Base-by-base conservation (phyloP, 1,140 invertebrate genomes). In the Magallana gigas region DNA sequence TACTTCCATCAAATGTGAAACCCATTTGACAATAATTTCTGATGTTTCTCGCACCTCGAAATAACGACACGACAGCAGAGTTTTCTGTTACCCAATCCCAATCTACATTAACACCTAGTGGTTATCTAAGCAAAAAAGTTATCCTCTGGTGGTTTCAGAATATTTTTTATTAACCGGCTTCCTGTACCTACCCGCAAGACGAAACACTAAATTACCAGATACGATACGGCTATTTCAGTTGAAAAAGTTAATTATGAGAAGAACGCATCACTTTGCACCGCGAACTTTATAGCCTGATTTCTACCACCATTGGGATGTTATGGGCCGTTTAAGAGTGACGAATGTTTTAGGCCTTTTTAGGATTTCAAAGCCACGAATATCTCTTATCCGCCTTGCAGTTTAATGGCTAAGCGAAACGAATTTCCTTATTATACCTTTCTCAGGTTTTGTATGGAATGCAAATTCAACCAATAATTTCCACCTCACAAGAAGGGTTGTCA, bases 391-490 rank as follows among this genome's bases (percentile, higher is more conserved):
- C 68, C 23, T 76, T 11, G 23, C 68, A 23, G 36, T 76, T 76
- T 76, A 29, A 76, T 76, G 36, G 68, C 68, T 11, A 76, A 48
- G 68, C 23, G 23, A 76, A 76, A 23, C 68, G 18, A 76, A 76
- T 76, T 76, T 76, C 68, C 68, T 29, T 76, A 29, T 76, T 76
- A 76, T 76, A 76, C 68, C 29, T 36, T 76, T 29, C 23, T 48
- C 36, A 48, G 36, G 36, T 48, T 48, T 5, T 29, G 23, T 76
- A 12, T 36, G 18, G 68, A 29, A 76, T 76, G 23, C 23, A 76
- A 48, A 76, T 76, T 76, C 23, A 68, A 76, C 29, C 23, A 76
- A 29, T 48, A 76, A 29, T 76, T 76, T 76, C 68, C 68, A 76
- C 68, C 9, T 76, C 68, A 76, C 36, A 76, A 76, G 68, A 76